Conservation (phyloP, 2,797 vertebrate species). For the Muscicapa striata region DNA sequence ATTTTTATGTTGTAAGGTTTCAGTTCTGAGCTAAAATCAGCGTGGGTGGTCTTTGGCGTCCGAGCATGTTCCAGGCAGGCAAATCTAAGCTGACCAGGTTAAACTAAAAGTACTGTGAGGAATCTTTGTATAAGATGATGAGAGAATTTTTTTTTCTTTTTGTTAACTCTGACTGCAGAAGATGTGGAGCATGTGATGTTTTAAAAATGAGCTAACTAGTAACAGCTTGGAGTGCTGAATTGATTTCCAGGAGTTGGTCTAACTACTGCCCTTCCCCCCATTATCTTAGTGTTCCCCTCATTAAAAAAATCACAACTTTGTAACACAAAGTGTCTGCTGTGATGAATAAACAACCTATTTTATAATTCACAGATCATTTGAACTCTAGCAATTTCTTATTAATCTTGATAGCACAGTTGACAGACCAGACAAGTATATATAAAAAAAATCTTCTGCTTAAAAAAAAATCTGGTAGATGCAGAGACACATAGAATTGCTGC, state of each 20-base stretch:
- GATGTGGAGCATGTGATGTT: not conserved
- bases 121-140: not conserved
- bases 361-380: slow-evolving; percentile 60
- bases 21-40: not conserved
- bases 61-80: not conserved
- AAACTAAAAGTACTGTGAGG: not conserved
- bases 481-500: not conserved
- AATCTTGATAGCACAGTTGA: slow-evolving; percentile 41
- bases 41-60: not conserved
- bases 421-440: slow-evolving; percentile 20
- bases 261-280: not conserved
- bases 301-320: slow-evolving; percentile 62
- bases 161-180: not conserved
- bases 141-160: not conserved
- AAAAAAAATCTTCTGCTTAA: not conserved
- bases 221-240: not conserved
- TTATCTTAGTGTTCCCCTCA: slow-evolving; percentile 22
- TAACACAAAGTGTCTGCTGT: slow-evolving; percentile 31
- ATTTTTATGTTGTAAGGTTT: not conserved
- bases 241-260: not conserved
- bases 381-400: slow-evolving; percentile 42
- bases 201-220: not conserved
- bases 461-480: not conserved
- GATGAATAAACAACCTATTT: slow-evolving; percentile 65
- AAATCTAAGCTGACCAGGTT: not conserved